These are phyloP conservation scores for Hecatera dysodea DNA, from an alignment of 2,888 invertebrate species.

Conservation along the genomic window DNA sequence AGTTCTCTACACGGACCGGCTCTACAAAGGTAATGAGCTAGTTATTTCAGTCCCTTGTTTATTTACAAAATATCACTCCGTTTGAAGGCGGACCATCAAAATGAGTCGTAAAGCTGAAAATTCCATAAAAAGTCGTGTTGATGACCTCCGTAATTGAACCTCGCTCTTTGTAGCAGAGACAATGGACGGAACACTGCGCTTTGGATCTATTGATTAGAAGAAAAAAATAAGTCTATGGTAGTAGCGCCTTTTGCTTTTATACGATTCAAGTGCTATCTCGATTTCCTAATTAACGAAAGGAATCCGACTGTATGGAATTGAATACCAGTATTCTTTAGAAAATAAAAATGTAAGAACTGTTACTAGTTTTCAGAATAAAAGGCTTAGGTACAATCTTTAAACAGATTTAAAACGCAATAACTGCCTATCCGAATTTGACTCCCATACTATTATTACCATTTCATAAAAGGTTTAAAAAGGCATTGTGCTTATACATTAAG, in stretches of 20 bases:
- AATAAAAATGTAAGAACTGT: neutral
- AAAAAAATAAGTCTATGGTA: slow-evolving; percentile 67
- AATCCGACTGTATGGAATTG: slow-evolving; percentile 19
- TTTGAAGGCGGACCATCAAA: slow-evolving; percentile 91
- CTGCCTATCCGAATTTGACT: slow-evolving; percentile 27
- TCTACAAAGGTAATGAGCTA: slow-evolving; percentile 89
- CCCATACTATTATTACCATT: slow-evolving; percentile 43
- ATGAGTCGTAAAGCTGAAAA: slow-evolving; percentile 89
- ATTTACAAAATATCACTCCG: slow-evolving; percentile 91
- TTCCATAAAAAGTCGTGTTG: slow-evolving; percentile 91
- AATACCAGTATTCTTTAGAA: neutral
- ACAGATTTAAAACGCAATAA: slow-evolving; percentile 17
- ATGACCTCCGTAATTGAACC: slow-evolving; percentile 89
- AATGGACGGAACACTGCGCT: slow-evolving; percentile 84
- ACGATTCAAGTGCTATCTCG: slow-evolving; percentile 37
- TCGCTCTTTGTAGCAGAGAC: slow-evolving; percentile 89
- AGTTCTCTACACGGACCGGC: slow-evolving; percentile 83
- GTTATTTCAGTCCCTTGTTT: slow-evolving; percentile 90
- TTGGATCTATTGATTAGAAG: slow-evolving; percentile 82
- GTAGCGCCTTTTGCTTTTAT: slow-evolving; percentile 53
- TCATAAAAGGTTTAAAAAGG: slow-evolving; percentile 58
- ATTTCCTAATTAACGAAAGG: slow-evolving; percentile 47
- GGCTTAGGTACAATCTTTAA: neutral
- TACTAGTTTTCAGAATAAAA: neutral
- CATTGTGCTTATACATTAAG: slow-evolving; percentile 65